phyloP scores from a whole-genome alignment of 2,888 invertebrate genomes.

The Tortrix viridana region DNA sequence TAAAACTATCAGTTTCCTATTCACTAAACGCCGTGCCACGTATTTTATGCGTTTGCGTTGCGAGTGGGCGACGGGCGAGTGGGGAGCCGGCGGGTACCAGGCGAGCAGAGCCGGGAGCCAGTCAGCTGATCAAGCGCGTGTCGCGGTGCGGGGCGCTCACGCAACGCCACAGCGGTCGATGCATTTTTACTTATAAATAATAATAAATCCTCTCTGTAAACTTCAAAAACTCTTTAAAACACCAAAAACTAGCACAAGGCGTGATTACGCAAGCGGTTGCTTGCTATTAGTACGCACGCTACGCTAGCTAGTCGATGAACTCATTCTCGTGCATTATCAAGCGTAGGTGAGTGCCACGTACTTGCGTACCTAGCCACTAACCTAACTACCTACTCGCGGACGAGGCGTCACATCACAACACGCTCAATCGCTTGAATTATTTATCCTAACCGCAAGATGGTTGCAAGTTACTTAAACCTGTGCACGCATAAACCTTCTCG shows the following conservation, averaged over 20 bases:
- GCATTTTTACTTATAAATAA: slow-evolving; percentile 48
- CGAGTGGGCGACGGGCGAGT: slow-evolving; percentile 15
- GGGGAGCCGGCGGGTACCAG: slow-evolving; percentile 38
- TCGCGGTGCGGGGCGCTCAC: slow-evolving; percentile 55
- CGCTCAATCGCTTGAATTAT: slow-evolving; percentile 4
- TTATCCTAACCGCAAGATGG: neutral
- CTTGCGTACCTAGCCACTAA: neutral
- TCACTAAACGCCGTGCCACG: slow-evolving; percentile 22
- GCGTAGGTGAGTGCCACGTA: slow-evolving; percentile 45
- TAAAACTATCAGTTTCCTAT: neutral
- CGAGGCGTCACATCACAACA: slow-evolving; percentile 15
- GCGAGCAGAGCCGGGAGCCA: slow-evolving; percentile 56
- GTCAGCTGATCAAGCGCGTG: slow-evolving; percentile 72
- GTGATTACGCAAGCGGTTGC: slow-evolving; percentile 66
- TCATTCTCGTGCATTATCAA: slow-evolving; percentile 60
- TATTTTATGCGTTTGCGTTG: slow-evolving; percentile 33
- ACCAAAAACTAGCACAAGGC: slow-evolving; percentile 61
- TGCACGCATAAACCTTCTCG: too few species aligned
- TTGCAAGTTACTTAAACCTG: too few species aligned
- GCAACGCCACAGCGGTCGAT: slow-evolving; percentile 57
- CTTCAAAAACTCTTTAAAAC: slow-evolving; percentile 46
- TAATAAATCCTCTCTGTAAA: slow-evolving; percentile 43
- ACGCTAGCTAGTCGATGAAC: slow-evolving; percentile 55
- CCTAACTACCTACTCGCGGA: neutral
- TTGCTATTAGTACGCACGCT: slow-evolving; percentile 45